Evolutionary conservation across 2,888 invertebrate genomes (phyloP), one percentile per base, ranked within the genome.

Genomic region (Eupeodes latifasciatus): DNA sequence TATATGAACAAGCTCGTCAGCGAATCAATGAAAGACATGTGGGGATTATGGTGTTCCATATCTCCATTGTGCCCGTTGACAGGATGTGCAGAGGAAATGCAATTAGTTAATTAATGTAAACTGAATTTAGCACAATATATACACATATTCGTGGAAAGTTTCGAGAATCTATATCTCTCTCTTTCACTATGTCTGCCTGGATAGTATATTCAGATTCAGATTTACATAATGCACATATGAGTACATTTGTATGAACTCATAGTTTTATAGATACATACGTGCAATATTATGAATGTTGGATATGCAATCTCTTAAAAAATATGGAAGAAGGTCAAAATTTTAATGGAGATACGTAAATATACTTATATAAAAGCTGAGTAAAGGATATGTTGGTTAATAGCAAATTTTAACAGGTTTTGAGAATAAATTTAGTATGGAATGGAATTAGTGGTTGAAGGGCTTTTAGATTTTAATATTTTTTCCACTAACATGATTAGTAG

Each of bases 101-200:
- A 86, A 82, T 86, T 82, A 82, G 85, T 82, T 82, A 86, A 86
- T 86, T 82, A 86, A 86, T 78, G 44, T 78, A 55, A 74, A 74
- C 67, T 66, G 40, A 67, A 78, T 82, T 69, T 51, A 61, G 67
- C 57, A 51, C 40, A 40, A 40, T 40, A 40, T 4, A 5, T 6
- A 40, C 6, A 40, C 62, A 40, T 14, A 3, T 36, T 14, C 49
- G 14, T 27, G 49, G 12, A 66, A 40, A 66, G 51, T 49, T 14
- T 40, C 40, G 19, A 66, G 40, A 40, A 11, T 66, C 16, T 7
- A 9, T 44, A 14, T 57, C 44, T 71, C 12, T 12, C 9, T 11
- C 19, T 19, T 19, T 19, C 4, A 2, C 55, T 55, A 27, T 27
- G 9, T 55, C 19, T 19, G 19, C 9, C 10, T 55, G 40, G 5